These are phyloP conservation scores for Meandrina meandrites DNA, from an alignment of 92 coral and sea anemone species.

Conservation along the genomic window DNA sequence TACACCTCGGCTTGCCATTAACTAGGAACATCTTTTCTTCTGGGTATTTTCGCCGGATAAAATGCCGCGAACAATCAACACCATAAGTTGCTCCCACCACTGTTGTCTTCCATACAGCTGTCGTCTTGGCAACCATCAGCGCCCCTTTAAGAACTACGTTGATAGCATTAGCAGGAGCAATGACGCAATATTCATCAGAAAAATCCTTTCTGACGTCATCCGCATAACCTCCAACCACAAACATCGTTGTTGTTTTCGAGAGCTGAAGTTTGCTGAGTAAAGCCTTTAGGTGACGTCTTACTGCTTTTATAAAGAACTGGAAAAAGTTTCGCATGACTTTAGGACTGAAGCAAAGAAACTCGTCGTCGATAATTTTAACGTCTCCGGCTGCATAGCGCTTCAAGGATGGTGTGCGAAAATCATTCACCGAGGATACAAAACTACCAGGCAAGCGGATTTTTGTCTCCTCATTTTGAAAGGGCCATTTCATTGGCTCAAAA, in stretches of 20 bases:
- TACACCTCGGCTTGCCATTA: slow-evolving; percentile 9
- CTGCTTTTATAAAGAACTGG: background rate
- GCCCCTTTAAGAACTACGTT: slow-evolving; percentile 8
- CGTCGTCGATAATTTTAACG: background rate
- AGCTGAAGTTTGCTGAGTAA: background rate
- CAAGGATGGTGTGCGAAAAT: slow-evolving; percentile 16
- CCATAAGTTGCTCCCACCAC: background rate
- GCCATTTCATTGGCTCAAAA: slow-evolving; percentile 4
- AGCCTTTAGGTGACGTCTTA: background rate
- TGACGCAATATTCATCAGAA: background rate
- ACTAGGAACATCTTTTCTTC: background rate
- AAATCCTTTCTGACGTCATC: slow-evolving; percentile 8
- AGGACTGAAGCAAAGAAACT: slow-evolving; percentile 3
- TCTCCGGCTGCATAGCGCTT: slow-evolving; percentile 6
- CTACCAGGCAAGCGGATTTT: slow-evolving; percentile 11
- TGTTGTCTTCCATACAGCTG: background rate
- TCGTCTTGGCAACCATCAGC: slow-evolving; percentile 1
- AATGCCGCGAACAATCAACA: slow-evolving; percentile 13
- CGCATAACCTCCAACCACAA: slow-evolving; percentile 16
- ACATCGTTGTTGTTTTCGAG: background rate
- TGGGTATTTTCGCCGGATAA: background rate
- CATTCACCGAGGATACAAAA: slow-evolving; percentile 21
- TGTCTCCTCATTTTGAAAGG: background rate
- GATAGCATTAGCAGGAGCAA: background rate
- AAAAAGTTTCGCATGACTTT: background rate